phyloP scores from a whole-genome alignment of 2,113 vertebrate genomes.

The Copsychus sechellarum region DNA sequence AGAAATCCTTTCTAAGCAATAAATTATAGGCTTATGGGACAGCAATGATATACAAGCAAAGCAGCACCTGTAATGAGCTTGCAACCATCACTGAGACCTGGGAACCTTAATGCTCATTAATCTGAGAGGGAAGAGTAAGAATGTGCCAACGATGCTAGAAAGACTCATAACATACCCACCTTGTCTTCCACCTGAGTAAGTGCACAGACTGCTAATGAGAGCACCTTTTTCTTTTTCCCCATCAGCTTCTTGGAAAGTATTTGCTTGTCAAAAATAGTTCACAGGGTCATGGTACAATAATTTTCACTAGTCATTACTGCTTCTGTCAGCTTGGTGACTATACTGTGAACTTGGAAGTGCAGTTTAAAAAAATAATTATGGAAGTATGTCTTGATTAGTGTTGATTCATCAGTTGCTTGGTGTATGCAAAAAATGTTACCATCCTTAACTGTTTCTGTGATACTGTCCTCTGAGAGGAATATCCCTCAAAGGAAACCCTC shows the following conservation, averaged over 20 bases:
- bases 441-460: conserved; percentile 27
- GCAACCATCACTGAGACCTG: background rate
- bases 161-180: background rate
- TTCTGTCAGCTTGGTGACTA: background rate
- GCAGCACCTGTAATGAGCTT: conserved; percentile 24
- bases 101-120: conserved; percentile 25
- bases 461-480: background rate
- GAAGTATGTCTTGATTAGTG: background rate
- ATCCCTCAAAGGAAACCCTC: conserved; percentile 20
- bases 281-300: background rate
- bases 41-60: conserved; percentile 16
- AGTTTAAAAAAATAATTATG: background rate
- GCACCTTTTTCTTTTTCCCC: background rate
- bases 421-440: conserved; percentile 17
- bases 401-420: conserved; percentile 8
- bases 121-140: background rate
- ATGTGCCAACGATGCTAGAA: background rate
- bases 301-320: background rate
- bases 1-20: conserved; percentile 51
- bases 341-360: background rate
- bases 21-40: conserved; percentile 1
- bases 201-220: background rate
- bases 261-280: conserved; percentile 22
- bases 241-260: background rate
- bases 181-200: background rate